These are phyloP conservation scores for Linurgus olivaceus DNA, from an alignment of 2,797 vertebrate species.

Conservation along the genomic window DNA sequence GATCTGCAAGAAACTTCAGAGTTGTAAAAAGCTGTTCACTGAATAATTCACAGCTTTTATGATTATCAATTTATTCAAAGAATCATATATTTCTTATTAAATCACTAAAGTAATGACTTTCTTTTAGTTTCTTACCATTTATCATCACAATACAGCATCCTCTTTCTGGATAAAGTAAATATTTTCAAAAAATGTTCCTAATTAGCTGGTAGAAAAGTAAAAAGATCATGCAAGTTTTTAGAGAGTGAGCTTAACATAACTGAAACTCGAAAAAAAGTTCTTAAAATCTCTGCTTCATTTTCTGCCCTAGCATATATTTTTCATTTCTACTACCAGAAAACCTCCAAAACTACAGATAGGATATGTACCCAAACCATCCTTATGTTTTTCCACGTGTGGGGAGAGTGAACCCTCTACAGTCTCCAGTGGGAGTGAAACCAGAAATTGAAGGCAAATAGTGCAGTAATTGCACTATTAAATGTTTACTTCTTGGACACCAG, in stretches of 20 bases:
- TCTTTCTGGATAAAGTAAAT: neutral
- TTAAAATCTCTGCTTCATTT: neutral
- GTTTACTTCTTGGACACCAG: neutral
- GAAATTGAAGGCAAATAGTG: neutral
- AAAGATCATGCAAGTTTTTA: neutral
- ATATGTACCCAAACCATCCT: neutral
- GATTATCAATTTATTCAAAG: conserved; percentile 8
- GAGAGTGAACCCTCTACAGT: neutral
- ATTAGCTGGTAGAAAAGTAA: neutral
- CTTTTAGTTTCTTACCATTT: neutral
- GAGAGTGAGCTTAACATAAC: neutral
- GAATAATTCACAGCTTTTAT: neutral
- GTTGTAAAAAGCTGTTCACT: neutral
- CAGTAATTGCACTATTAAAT: neutral
- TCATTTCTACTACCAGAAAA: neutral
- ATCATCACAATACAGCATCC: neutral
- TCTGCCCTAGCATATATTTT: neutral
- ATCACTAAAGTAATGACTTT: neutral
- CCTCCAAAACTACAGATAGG: neutral
- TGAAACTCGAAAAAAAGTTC: neutral
- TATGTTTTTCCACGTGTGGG: neutral
- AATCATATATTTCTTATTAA: neutral
- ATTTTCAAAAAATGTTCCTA: neutral
- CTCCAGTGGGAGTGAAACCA: neutral
- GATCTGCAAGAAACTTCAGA: neutral